Percentiles rank a stretch among this genome's conserved stretches.
Conservation (phyloP, 2,888 invertebrate species). For the Ormyrus nitidulus region DNA sequence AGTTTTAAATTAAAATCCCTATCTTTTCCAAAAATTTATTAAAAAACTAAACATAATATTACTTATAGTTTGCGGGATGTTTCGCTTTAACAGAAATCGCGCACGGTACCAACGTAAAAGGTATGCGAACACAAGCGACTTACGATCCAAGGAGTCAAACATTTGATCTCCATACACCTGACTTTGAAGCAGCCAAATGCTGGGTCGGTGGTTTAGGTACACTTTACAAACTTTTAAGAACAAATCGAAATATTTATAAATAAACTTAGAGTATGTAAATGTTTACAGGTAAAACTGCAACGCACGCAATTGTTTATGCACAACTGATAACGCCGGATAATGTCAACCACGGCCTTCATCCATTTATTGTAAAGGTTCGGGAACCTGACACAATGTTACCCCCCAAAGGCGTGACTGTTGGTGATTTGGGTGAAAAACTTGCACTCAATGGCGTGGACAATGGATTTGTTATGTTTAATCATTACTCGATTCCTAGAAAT, state of each 20-base stretch:
- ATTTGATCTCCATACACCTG: conserved; percentile 93
- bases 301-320: conserved; percentile 92
- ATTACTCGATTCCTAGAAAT: conserved; percentile 87
- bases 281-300: conserved; percentile 84
- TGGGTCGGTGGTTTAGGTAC: conserved; percentile 95
- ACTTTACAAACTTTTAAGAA: not conserved
- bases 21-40: not conserved
- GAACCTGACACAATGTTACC: conserved; percentile 84
- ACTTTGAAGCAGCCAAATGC: conserved; percentile 96
- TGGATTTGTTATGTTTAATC: conserved; percentile 88
- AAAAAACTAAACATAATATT: not conserved
- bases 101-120: conserved; percentile 96
- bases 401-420: conserved; percentile 88
- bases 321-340: conserved; percentile 89
- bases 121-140: conserved; percentile 92
- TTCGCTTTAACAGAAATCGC: conserved; percentile 94
- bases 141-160: conserved; percentile 87
- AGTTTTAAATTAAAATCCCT: not conserved
- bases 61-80: conserved; percentile 83
- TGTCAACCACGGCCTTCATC: conserved; percentile 88
- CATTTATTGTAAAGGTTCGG: conserved; percentile 91
- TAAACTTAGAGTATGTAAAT: conserved; percentile 6
- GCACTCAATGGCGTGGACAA: conserved; percentile 96
- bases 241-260: not conserved
- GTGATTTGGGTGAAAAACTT: conserved; percentile 95